Percentiles rank a stretch among this genome's conserved stretches.
phyloP scores from a whole-genome alignment of 1,140 invertebrate genomes.

The Brachionus angularis region DNA sequence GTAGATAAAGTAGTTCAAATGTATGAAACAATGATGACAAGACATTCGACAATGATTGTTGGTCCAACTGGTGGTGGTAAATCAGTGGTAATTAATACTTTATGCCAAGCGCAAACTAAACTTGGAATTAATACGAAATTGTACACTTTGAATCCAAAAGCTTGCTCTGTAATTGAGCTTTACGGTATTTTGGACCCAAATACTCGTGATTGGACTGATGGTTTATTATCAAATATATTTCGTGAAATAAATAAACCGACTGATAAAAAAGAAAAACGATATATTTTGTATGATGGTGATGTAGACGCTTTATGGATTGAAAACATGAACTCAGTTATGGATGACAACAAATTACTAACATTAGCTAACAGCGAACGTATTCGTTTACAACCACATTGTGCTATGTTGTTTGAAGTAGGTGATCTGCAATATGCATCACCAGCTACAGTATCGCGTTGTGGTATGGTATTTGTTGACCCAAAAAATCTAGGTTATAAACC shows the following conservation, averaged over 20 bases:
- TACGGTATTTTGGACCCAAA: conserved; percentile 80
- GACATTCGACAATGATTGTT: conserved; percentile 82
- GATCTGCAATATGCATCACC: conserved; percentile 69
- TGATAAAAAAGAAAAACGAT: conserved; percentile 67
- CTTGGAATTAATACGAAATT: conserved; percentile 73
- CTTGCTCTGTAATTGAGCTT: conserved; percentile 77
- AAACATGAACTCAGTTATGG: conserved; percentile 94
- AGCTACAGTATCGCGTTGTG: conserved; percentile 59
- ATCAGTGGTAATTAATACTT: conserved; percentile 73
- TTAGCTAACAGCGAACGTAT: conserved; percentile 84
- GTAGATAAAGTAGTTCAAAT: conserved; percentile 82
- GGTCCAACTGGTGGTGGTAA: conserved; percentile 86
- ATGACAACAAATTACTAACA: conserved; percentile 82
- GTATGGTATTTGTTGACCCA: conserved; percentile 66
- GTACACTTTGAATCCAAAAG: conserved; percentile 70
- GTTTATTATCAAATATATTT: conserved; percentile 81
- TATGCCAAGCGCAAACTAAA: conserved; percentile 71
- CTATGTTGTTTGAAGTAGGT: conserved; percentile 80
- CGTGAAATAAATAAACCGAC: conserved; percentile 77
- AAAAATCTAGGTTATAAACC: conserved; percentile 80
- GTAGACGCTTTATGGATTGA: conserved; percentile 89
- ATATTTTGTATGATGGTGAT: conserved; percentile 85
- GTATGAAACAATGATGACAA: conserved; percentile 87
- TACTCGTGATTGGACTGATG: conserved; percentile 85
- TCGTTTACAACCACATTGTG: conserved; percentile 72